These are phyloP conservation scores for Matsumyia berberina DNA, from an alignment of 2,888 invertebrate genomes.

Conservation along the genomic window DNA sequence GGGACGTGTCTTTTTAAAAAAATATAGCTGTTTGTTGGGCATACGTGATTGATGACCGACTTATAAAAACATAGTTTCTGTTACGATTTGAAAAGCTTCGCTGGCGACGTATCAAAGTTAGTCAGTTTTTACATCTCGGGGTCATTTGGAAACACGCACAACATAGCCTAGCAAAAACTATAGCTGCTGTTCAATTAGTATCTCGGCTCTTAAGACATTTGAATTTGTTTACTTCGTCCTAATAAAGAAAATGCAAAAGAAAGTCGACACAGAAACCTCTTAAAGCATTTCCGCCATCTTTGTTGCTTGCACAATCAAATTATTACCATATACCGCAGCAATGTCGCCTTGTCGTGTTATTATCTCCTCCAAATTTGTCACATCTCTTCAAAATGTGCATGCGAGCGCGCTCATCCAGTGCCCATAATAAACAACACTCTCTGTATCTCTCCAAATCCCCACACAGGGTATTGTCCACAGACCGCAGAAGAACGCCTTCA, in stretches of 20 bases:
- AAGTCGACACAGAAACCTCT: constrained; percentile 3
- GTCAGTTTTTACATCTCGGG: too few relatives aligned
- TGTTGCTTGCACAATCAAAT: constrained; percentile 51
- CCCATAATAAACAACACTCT: constrained; percentile 66
- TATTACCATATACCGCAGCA: constrained; percentile 69
- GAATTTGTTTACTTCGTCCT: not conserved
- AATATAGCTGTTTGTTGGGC: too few relatives aligned
- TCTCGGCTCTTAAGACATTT: not conserved
- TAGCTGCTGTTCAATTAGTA: too few relatives aligned
- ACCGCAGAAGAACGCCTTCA: constrained; percentile 57
- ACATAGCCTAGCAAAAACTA: too few relatives aligned
- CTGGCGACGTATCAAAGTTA: too few relatives aligned
- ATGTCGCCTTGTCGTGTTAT: constrained; percentile 69
- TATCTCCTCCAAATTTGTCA: constrained; percentile 75
- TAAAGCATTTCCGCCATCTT: constrained; percentile 41
- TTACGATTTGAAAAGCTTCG: too few relatives aligned
- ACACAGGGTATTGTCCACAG: constrained; percentile 35
- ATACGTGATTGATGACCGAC: too few relatives aligned
- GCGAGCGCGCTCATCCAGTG: constrained; percentile 52
- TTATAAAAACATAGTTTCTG: too few relatives aligned
- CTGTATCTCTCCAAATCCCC: constrained; percentile 30
- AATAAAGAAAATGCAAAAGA: not conserved
- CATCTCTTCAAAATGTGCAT: constrained; percentile 68
- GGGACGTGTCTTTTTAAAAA: too few relatives aligned
- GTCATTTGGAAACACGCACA: too few relatives aligned